phyloP scores from a whole-genome alignment of 2,888 invertebrate genomes.

The Plagiodera versicolora region DNA sequence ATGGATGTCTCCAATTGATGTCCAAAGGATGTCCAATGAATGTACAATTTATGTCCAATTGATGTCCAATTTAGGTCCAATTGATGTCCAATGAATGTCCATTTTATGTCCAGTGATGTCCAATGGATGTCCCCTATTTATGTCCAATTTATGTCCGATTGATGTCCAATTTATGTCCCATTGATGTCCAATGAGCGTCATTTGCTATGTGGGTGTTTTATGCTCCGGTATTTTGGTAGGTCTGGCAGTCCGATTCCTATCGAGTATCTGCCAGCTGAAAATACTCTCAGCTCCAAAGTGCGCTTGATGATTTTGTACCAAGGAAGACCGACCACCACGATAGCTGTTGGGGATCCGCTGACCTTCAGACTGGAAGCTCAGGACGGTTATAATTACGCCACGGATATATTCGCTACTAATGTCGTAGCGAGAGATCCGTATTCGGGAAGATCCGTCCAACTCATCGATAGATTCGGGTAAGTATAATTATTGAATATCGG shows the following conservation, averaged over 20 bases:
- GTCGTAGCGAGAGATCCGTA: constrained; percentile 92
- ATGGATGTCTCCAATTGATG: too few relatives aligned
- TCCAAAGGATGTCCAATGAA: too few relatives aligned
- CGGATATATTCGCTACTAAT: constrained; percentile 90
- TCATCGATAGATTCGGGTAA: constrained; percentile 88
- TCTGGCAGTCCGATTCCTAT: constrained; percentile 92
- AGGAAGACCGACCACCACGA: constrained; percentile 88
- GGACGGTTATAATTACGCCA: constrained; percentile 84
- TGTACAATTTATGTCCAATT: too few relatives aligned
- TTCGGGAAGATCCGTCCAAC: constrained; percentile 84
- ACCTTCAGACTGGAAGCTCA: constrained; percentile 88
- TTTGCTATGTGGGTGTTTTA: too few relatives aligned
- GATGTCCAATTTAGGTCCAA: too few relatives aligned
- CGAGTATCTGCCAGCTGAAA: constrained; percentile 89
- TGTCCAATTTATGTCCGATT: too few relatives aligned
- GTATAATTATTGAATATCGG: constrained; percentile 34
- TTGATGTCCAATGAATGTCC: too few relatives aligned
- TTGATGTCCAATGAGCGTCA: too few relatives aligned
- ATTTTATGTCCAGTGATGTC: too few relatives aligned
- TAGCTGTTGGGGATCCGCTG: constrained; percentile 89
- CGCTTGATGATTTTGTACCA: constrained; percentile 84
- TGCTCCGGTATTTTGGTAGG: constrained; percentile 53
- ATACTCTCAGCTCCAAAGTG: constrained; percentile 86
- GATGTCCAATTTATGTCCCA: too few relatives aligned
- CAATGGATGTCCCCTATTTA: too few relatives aligned